Evolutionary conservation across 2,888 invertebrate genomes (phyloP).

Genomic region (Eristalis intricaria): DNA sequence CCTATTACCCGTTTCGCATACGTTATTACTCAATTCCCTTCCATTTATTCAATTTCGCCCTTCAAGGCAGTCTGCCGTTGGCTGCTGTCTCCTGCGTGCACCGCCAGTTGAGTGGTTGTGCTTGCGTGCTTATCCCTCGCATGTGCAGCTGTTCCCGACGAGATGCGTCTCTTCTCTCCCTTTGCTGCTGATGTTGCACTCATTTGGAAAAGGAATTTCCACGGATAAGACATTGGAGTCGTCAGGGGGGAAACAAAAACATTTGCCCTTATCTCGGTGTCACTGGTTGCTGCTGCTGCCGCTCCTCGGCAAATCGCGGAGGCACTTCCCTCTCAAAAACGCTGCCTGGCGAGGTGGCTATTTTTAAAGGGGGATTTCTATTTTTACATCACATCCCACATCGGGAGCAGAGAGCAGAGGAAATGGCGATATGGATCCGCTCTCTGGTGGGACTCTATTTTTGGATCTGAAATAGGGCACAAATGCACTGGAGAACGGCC

Average conservation of each 20-base stretch:
- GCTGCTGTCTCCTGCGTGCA: neutral
- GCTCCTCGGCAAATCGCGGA: conserved; percentile 32
- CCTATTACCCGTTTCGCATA: conserved; percentile 55
- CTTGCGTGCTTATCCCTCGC: conserved; percentile 41
- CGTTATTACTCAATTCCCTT: conserved; percentile 64
- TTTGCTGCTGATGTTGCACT: neutral
- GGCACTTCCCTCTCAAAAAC: conserved; percentile 12
- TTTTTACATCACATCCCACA: conserved; percentile 50
- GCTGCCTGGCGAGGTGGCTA: conserved; percentile 23
- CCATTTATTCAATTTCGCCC: conserved; percentile 44
- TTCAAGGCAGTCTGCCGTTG: conserved; percentile 3
- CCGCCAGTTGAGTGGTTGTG: neutral
- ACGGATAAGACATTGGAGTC: neutral
- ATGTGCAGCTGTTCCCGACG: conserved; percentile 57
- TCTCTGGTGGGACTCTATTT: conserved; percentile 52
- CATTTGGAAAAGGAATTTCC: conserved; percentile 49
- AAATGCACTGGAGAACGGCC: conserved; percentile 9
- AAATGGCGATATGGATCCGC: conserved; percentile 16
- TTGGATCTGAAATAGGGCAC: conserved; percentile 59
- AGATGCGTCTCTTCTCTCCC: conserved; percentile 3
- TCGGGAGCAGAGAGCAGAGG: conserved; percentile 32
- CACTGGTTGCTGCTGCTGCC: conserved; percentile 26
- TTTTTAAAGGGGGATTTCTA: conserved; percentile 56
- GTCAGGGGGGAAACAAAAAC: conserved; percentile 26
- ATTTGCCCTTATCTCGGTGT: conserved; percentile 48